phyloP scores from a whole-genome alignment of 2,113 vertebrate species.

The Lampris megalopsis region DNA sequence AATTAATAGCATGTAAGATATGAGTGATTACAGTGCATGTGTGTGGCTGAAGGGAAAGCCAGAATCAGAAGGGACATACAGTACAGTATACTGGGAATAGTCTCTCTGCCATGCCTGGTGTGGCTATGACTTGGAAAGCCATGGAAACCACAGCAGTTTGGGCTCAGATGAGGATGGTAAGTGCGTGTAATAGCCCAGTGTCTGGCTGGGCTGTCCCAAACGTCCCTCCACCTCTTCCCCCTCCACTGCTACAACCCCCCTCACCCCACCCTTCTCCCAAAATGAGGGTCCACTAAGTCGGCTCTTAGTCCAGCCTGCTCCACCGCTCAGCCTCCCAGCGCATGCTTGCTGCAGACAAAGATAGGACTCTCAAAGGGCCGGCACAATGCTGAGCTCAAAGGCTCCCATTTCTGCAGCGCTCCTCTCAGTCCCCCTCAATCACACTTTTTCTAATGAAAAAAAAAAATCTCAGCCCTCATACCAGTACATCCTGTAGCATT shows the following conservation, averaged over 20 bases:
- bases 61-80: neutral
- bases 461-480: slow-evolving; percentile 50
- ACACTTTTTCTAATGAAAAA: slow-evolving; percentile 57
- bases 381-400: slow-evolving; percentile 64
- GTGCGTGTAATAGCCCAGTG: slow-evolving; percentile 28
- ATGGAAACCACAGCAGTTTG: slow-evolving; percentile 18
- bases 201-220: slow-evolving; percentile 16
- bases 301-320: slow-evolving; percentile 50
- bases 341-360: slow-evolving; percentile 69
- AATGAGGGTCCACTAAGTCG: slow-evolving; percentile 59
- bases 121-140: slow-evolving; percentile 33
- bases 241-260: slow-evolving; percentile 12
- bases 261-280: slow-evolving; percentile 18
- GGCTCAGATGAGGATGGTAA: slow-evolving; percentile 31
- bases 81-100: neutral
- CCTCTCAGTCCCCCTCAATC: slow-evolving; percentile 55
- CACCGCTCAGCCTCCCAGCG: slow-evolving; percentile 51
- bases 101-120: slow-evolving; percentile 3
- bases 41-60: neutral
- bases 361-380: slow-evolving; percentile 72
- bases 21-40: neutral
- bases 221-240: neutral
- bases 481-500: slow-evolving; percentile 63
- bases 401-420: slow-evolving; percentile 52
- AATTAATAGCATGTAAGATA: neutral